Base-by-base conservation (phyloP, 2,797 vertebrate genomes). In the Rhadinocentrus ornatus region DNA sequence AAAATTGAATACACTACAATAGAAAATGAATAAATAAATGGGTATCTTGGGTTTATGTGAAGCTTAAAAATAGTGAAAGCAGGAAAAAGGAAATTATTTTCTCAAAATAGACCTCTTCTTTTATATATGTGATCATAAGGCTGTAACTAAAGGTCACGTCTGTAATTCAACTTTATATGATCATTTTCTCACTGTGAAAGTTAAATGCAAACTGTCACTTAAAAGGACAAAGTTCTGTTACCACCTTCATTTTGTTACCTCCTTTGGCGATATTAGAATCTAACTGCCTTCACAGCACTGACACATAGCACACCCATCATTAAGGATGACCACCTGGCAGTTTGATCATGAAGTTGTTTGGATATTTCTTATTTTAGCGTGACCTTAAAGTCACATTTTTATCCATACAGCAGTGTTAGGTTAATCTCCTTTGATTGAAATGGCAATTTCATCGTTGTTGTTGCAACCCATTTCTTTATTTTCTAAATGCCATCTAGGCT, bases 241-340 rank as follows among this genome's bases (percentile, higher is more conserved):
- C 44, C 44, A 48, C 5, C 20, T 6, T 20, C 5, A 1, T n/a
- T 1, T 7, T 48, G 44, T 48, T n/a, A 20, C 20, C 18, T n/a
- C n/a, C n/a, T n/a, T n/a, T n/a, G n/a, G n/a, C n/a, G n/a, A n/a
- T n/a, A 46, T 46, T 16, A 4, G 6, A 48, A 44, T 48, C 18
- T n/a, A 20, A 15, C 20, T 10, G 15, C 20, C 44, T n/a, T n/a
- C 20, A 48, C n/a, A 10, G 46, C 46, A 22, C 3, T 22, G 46
- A 50, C 13, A n/a, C n/a, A 50, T 50, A 22, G 7, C n/a, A 12
- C 6, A 48, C 44, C 44, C 15, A 48, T 48, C 20, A 7, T 34
- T 48, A n/a, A 48, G 44, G 44, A 18, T 48, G 44, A 48, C 44
- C 44, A 48, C 46, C n/a, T 50, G 46, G 46, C n/a, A 50, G n/a